phyloP scores from a whole-genome alignment of 2,888 invertebrate genomes.

The Ptychoptera albimana region DNA sequence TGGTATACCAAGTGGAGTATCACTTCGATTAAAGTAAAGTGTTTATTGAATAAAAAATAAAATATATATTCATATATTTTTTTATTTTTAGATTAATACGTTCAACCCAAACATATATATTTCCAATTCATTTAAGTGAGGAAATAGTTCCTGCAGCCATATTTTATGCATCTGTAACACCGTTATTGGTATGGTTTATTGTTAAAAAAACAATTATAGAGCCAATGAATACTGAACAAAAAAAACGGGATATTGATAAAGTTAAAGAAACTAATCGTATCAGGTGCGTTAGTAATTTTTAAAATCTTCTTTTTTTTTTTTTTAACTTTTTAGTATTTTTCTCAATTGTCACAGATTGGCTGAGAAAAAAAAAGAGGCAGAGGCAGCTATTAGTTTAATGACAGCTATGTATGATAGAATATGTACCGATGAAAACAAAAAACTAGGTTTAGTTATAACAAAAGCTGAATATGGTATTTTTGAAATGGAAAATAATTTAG shows the following conservation, averaged over 20 bases:
- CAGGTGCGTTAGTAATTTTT: constrained; percentile 28
- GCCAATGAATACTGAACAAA: constrained; percentile 62
- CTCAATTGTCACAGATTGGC: constrained; percentile 35
- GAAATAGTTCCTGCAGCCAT: constrained; percentile 78
- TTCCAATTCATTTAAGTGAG: constrained; percentile 83
- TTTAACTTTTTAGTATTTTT: constrained; percentile 7
- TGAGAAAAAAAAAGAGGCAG: constrained; percentile 70
- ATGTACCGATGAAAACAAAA: constrained; percentile 61
- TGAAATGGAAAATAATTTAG: constrained; percentile 19
- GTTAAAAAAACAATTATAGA: constrained; percentile 75
- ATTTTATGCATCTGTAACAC: constrained; percentile 85
- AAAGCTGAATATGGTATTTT: constrained; percentile 70
- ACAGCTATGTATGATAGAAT: constrained; percentile 75
- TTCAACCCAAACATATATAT: constrained; percentile 73
- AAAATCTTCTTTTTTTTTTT: constrained; percentile 1
- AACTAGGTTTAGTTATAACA: constrained; percentile 70
- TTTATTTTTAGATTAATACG: constrained; percentile 50
- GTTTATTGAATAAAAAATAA: background rate
- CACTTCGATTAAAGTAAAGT: constrained; percentile 67
- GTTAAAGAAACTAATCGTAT: constrained; percentile 66
- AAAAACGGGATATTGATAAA: constrained; percentile 64
- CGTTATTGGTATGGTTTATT: constrained; percentile 62
- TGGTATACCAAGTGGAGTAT: constrained; percentile 77
- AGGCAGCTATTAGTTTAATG: constrained; percentile 81
- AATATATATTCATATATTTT: background rate